Conservation (phyloP, 2,797 vertebrate species). For the Epinephelus malabaricus region DNA sequence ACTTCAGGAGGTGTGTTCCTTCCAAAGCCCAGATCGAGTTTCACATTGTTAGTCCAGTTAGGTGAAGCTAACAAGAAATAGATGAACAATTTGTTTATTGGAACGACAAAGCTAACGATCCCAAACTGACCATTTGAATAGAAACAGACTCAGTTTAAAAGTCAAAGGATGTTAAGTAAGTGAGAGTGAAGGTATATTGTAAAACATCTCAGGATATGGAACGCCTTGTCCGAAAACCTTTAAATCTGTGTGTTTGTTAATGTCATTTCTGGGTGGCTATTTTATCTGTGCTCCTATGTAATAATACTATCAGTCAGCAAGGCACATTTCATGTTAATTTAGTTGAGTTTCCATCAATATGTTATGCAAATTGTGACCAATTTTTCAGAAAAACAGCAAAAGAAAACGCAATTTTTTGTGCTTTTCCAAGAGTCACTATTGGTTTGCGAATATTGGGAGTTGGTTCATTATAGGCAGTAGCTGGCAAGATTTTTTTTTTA, state of each 20-base stretch:
- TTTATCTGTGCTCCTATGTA: background rate
- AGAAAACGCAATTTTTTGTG: no score
- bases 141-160: background rate
- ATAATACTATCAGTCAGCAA: background rate
- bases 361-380: no score
- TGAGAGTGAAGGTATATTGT: background rate
- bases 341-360: no score
- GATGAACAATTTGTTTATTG: constrained; percentile 46
- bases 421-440: no score
- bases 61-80: constrained; percentile 28
- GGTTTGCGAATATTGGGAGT: no score
- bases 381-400: no score
- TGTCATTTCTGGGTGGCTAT: no score
- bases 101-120: constrained; percentile 3
- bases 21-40: constrained; percentile 48
- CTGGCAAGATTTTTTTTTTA: no score
- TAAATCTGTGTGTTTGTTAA: no score
- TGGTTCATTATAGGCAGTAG: no score
- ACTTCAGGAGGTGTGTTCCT: constrained; percentile 54
- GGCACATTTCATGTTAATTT: no score
- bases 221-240: background rate
- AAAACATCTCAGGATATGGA: background rate
- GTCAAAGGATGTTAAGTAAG: background rate
- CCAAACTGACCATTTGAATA: background rate
- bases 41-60: constrained; percentile 49